Evolutionary conservation across 2,888 invertebrate genomes (phyloP), one percentile per base, ranked within the genome.

Genomic region (Neoscelio sp.): DNA sequence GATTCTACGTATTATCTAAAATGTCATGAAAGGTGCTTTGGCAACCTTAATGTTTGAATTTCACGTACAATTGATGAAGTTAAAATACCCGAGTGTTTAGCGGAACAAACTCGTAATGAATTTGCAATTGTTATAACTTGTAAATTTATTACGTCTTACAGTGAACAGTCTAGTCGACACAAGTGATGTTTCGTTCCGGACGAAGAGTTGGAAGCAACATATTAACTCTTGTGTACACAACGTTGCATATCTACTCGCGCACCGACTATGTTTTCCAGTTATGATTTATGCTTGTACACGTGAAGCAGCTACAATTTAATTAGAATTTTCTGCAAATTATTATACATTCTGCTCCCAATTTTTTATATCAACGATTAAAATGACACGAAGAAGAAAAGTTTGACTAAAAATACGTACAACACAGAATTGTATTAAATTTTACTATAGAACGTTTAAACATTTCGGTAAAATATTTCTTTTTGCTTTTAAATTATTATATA

Each of bases 111-210:
- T 38, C 38, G 15, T 15, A 15, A 38, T 38, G 38, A 38, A 38
- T 38, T 38, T 38, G 38, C 5, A 3, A 15, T 38, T 38, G 38
- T 38, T 38, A 38, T 15, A 38, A 15, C 13, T 38, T 38, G 38
- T 15, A 38, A 38, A 38, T 38, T 38, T 38, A 38, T 38, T 38
- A 15, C 38, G 13, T 38, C 12, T 7, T 15, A 15, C 6, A 12
- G 38, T 12, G 15, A 38, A 38, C 38, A 38, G 15, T 38, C 15
- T 2, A 38, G 15, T 38, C 40, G 40, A 18, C 40, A 18, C 18
- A n/a, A 42, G 40, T 42, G 40, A 42, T 42, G 40, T 15, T 17
- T 42, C 40, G 40, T 42, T 42, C 40, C 18, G 40, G 18, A 42
- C 35, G 18, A 42, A 18, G 18, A 42, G 18, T 38, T 38, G 13